A percentile compares a stretch with the other conserved stretches of the same genome.
Conservation (phyloP, 2,113 vertebrate genomes). For the Aptenodytes forsteri region DNA sequence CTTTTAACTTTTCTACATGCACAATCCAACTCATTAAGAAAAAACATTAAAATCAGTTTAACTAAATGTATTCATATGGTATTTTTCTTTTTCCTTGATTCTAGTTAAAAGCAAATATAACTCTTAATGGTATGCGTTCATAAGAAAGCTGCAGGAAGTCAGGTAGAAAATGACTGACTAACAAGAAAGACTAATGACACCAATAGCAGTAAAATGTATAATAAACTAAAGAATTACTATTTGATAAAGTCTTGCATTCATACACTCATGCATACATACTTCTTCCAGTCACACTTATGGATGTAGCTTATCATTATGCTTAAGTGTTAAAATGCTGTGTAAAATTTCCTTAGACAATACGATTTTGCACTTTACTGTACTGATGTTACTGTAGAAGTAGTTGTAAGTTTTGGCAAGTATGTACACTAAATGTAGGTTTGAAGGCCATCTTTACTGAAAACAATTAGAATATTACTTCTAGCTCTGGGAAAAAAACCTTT, state of each 20-base stretch:
- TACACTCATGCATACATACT: not conserved
- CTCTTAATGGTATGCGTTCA: not conserved
- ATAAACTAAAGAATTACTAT: not conserved
- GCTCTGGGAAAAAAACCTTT: not conserved
- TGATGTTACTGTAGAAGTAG: not conserved
- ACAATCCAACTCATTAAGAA: not conserved
- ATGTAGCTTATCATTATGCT: not conserved
- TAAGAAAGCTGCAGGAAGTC: not conserved
- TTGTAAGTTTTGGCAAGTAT: not conserved
- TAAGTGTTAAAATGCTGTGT: not conserved
- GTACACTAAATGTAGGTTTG: not conserved
- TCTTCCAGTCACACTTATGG: not conserved
- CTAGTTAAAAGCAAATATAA: not conserved
- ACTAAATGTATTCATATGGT: not conserved
- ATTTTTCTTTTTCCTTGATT: not conserved
- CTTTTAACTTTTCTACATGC: not conserved
- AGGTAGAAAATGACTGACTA: constrained; percentile 1
- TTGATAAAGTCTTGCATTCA: not conserved
- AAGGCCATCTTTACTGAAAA: not conserved
- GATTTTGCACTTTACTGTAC: not conserved
- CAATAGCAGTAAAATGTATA: not conserved
- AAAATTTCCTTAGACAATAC: not conserved
- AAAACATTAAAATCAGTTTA: not conserved
- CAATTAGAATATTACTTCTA: not conserved
- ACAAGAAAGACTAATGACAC: not conserved